Base-by-base conservation (phyloP, 2,888 invertebrate genomes). In the Actias luna region DNA sequence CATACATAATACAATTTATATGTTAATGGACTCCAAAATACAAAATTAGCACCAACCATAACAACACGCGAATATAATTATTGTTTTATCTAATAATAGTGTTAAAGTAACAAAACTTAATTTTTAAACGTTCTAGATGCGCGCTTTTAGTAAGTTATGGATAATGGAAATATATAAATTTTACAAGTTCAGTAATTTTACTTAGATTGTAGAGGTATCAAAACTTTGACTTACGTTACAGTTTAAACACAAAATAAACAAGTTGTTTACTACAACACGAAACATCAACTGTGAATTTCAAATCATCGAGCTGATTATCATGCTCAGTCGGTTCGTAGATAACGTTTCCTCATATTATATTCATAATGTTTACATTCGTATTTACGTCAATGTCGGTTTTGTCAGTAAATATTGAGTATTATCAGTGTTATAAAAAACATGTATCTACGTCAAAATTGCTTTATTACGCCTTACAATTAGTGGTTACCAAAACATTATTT, bases 301-400 rank as follows among this genome's bases (percentile, higher is more conserved):
- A 58, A 42, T 33, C 58, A 57, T 62, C 58, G 42, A n/a, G 31
- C 39, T 58, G 57, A 62, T 58, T 63, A 63, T 63, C 63, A 58
- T 18, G 39, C 62, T 39, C 42, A 60, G 57, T 63, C 46, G 60
- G 57, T 42, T 61, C 39, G 59, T 42, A 57, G 64, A 64, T 64
- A 64, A 59, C 61, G 59, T 42, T 64, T 33, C 55, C 61, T 61
- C 42, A 59, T 55, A 33, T 33, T 33, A 59, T 31, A 39, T 64
- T 64, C 59, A 58, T 36, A 29, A 25, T 64, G 61, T 64, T 61
- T 59, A 64, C 64, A 60, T 52, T 55, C 39, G 22, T 27, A 62
- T 62, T 57, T 62, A 39, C 61, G 61, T 62, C 61, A 62, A 46
- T 62, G 58, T 62, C 10, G 33, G 42, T 42, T 36, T 22, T 42